Conservation (phyloP, 1,140 invertebrate genomes). For the Camponotus pennsylvanicus region DNA sequence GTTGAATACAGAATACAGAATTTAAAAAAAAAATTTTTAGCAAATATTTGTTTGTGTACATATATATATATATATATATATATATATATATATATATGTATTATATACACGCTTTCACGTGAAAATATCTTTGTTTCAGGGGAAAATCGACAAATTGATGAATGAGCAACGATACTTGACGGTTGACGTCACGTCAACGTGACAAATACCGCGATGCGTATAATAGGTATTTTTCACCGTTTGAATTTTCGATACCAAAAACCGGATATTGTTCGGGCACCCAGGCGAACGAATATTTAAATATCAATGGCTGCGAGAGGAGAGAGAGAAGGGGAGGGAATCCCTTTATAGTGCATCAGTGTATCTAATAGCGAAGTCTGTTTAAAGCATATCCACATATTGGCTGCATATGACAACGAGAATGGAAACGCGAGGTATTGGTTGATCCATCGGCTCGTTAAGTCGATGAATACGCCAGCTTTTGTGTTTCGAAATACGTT, state of each 20-base stretch:
- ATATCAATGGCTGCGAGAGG: slow-evolving; percentile 35
- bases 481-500: neutral
- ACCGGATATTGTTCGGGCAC: slow-evolving; percentile 37
- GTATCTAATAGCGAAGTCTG: slow-evolving; percentile 22
- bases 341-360: neutral
- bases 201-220: slow-evolving; percentile 31
- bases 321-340: slow-evolving; percentile 45
- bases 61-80: too few species aligned
- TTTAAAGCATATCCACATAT: slow-evolving; percentile 31
- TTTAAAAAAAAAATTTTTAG: neutral
- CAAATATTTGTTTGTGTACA: neutral
- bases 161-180: slow-evolving; percentile 28
- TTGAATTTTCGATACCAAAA: slow-evolving; percentile 42
- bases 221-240: slow-evolving; percentile 42
- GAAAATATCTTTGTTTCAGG: slow-evolving; percentile 6
- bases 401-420: slow-evolving; percentile 3
- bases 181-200: slow-evolving; percentile 33
- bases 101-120: neutral
- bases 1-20: neutral
- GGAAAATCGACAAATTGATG: slow-evolving; percentile 53
- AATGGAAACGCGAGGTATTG: slow-evolving; percentile 19
- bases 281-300: slow-evolving; percentile 52
- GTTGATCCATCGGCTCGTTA: slow-evolving; percentile 6
- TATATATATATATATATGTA: too few species aligned
- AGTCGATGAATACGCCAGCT: neutral